phyloP scores from a whole-genome alignment of 1,140 invertebrate species.

The Trichonephila clavata region DNA sequence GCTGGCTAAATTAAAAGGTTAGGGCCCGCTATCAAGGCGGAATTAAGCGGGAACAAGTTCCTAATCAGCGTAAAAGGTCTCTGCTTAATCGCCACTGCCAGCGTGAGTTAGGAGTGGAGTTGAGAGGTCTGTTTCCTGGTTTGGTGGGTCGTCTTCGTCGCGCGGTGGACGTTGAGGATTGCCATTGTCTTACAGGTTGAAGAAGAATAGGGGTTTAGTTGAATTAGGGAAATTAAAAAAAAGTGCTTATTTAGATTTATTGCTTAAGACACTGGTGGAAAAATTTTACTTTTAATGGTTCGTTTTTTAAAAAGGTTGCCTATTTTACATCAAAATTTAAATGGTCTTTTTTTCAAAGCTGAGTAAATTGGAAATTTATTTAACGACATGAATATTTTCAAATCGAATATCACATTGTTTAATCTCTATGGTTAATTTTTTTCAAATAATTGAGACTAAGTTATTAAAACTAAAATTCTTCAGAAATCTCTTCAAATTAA shows the following conservation, averaged over 20 bases:
- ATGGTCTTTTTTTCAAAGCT: too few relatives aligned
- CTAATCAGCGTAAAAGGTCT: conserved; percentile 76
- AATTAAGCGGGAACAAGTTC: conserved; percentile 73
- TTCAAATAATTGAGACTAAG: too few relatives aligned
- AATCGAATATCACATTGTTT: too few relatives aligned
- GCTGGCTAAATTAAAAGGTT: conserved; percentile 75
- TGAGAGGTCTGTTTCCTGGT: conserved; percentile 54
- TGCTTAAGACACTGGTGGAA: background rate
- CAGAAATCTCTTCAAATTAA: too few relatives aligned
- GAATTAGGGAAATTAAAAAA: conserved; percentile 36
- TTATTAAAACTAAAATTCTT: too few relatives aligned
- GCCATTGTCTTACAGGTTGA: conserved; percentile 1
- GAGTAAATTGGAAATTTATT: too few relatives aligned
- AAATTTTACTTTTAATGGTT: background rate
- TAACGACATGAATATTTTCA: too few relatives aligned
- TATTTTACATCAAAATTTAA: too few relatives aligned
- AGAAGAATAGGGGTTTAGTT: background rate
- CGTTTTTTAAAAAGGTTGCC: background rate
- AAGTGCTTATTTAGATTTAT: background rate
- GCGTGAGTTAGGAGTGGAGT: conserved; percentile 69
- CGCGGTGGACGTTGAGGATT: background rate
- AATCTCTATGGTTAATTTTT: too few relatives aligned
- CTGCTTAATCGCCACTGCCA: conserved; percentile 73
- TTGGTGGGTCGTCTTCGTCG: conserved; percentile 37
- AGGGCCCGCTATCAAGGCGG: conserved; percentile 68